Evolutionary conservation across 2,888 invertebrate genomes (phyloP).

Genomic region (Timema podura): DNA sequence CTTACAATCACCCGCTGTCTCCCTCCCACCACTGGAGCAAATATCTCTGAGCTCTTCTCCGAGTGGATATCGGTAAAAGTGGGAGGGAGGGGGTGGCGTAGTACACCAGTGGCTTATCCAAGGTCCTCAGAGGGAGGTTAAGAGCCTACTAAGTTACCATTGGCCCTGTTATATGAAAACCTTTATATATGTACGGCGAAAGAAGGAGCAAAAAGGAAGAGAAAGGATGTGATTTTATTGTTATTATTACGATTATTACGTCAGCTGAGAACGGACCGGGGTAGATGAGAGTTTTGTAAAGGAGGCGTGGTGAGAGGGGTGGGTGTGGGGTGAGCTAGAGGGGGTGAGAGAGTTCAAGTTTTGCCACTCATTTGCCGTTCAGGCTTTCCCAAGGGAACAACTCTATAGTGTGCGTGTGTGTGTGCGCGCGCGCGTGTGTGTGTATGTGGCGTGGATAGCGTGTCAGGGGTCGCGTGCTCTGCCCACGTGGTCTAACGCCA

Average conservation of each 20-base stretch:
- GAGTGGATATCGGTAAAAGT: slow-evolving; percentile 18
- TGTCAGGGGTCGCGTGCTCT: too few species aligned
- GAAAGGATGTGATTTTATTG: slow-evolving; percentile 25
- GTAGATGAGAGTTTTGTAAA: not conserved
- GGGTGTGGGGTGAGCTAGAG: slow-evolving; percentile 7
- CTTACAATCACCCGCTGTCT: slow-evolving; percentile 21
- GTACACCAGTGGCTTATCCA: slow-evolving; percentile 9
- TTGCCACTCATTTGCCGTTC: not conserved
- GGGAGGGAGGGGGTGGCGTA: slow-evolving; percentile 9
- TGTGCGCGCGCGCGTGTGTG: too few species aligned
- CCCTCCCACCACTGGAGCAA: slow-evolving; percentile 20
- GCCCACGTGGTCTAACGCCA: too few species aligned
- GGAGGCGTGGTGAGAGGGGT: slow-evolving; percentile 17
- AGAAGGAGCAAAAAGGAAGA: slow-evolving; percentile 16
- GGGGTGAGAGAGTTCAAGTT: slow-evolving; percentile 16
- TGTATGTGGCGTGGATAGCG: too few species aligned
- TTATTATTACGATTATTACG: slow-evolving; percentile 27
- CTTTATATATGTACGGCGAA: not conserved
- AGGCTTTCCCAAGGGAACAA: too few species aligned
- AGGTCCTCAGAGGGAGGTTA: slow-evolving; percentile 19
- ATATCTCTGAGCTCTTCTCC: slow-evolving; percentile 20
- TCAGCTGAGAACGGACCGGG: not conserved
- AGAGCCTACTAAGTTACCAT: slow-evolving; percentile 29
- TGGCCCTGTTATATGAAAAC: slow-evolving; percentile 27
- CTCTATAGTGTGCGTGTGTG: too few species aligned